A percentile compares a stretch with the other conserved stretches of the same genome.
phyloP scores from a whole-genome alignment of 2,888 invertebrate species.

The Tenthredo amoena region DNA sequence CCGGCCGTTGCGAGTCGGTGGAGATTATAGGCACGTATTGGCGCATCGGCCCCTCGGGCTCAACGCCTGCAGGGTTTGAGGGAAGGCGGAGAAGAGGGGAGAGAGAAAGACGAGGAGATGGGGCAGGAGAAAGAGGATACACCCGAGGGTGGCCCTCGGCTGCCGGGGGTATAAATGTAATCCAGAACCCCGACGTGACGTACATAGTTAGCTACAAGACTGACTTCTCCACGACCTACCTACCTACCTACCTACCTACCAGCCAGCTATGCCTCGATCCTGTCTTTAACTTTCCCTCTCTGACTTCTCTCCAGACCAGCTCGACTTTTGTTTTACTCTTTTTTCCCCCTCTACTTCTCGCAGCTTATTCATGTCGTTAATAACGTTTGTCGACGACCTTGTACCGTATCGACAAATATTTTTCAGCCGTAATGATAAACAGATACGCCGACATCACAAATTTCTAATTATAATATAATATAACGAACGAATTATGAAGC shows the following conservation, averaged over 20 bases:
- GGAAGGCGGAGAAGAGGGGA: not conserved
- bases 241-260: not conserved
- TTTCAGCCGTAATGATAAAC: not conserved
- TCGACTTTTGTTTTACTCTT: conserved; percentile 1
- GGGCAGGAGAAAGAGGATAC: conserved; percentile 36
- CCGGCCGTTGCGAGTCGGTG: conserved; percentile 52
- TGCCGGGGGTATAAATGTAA: conserved; percentile 74
- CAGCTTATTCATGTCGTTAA: not conserved
- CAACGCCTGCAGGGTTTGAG: conserved; percentile 56
- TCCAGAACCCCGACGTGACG: conserved; percentile 76
- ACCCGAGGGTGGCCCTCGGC: conserved; percentile 44
- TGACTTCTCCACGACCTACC: conserved; percentile 39
- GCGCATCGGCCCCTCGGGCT: conserved; percentile 74
- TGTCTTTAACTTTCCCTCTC: conserved; percentile 29
- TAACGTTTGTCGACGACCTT: not conserved
- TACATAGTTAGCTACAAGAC: conserved; percentile 65
- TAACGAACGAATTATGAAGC: not conserved
- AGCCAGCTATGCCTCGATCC: conserved; percentile 7
- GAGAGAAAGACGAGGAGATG: conserved; percentile 24
- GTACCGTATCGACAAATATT: not conserved
- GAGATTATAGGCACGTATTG: conserved; percentile 77
- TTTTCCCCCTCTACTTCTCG: conserved; percentile 5
- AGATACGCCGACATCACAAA: not conserved
- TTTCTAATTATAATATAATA: conserved; percentile 2
- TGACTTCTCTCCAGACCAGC: conserved; percentile 27